phyloP scores from a whole-genome alignment of 2,797 vertebrate species.

The Tapera naevia region DNA sequence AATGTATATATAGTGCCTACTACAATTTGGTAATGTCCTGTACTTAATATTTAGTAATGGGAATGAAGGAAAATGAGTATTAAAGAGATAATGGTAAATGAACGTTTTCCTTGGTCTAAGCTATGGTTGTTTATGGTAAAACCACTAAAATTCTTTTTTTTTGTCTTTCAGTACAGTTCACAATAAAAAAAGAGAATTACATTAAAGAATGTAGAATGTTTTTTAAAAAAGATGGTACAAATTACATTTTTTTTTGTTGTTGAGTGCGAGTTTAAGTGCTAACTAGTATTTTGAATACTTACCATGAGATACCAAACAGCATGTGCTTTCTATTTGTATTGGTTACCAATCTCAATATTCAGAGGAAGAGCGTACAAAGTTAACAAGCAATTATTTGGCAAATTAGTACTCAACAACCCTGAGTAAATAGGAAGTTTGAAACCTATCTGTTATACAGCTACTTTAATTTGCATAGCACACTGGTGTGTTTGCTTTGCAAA shows the following conservation, averaged over 20 bases:
- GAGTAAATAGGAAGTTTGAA: constrained; percentile 87
- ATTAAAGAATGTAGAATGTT: neutral
- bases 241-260: constrained; percentile 38
- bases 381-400: constrained; percentile 87
- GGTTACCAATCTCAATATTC: constrained; percentile 81
- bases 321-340: constrained; percentile 82
- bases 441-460: constrained; percentile 86
- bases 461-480: constrained; percentile 86
- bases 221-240: constrained; percentile 6
- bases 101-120: neutral
- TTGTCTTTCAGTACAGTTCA: neutral
- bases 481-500: constrained; percentile 88
- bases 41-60: neutral
- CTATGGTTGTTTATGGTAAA: neutral
- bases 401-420: constrained; percentile 84
- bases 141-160: neutral
- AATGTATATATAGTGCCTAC: neutral
- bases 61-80: neutral
- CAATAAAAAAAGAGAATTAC: neutral
- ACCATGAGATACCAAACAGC: constrained; percentile 69
- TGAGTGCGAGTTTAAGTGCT: constrained; percentile 60
- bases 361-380: constrained; percentile 82
- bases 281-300: constrained; percentile 74
- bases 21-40: neutral
- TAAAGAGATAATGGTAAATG: neutral